Evolutionary conservation across 2,113 vertebrate species (phyloP).

Genomic region (Ammodytes marinus): DNA sequence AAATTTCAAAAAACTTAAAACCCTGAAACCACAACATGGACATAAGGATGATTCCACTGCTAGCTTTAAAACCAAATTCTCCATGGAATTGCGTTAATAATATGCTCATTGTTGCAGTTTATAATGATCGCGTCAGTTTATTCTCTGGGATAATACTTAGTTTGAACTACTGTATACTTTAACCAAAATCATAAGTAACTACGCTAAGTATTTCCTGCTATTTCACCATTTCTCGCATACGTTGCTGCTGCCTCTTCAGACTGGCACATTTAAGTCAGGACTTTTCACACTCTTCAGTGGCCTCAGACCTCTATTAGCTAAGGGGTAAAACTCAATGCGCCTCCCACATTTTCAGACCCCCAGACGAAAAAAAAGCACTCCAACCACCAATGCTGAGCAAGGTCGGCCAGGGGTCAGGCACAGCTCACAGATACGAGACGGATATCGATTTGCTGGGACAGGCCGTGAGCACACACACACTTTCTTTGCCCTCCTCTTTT

Average conservation of each 20-base stretch:
- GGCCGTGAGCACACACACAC: slow-evolving; percentile 45
- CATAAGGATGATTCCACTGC: not conserved
- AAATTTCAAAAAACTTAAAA: slow-evolving; percentile 26
- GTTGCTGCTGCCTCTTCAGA: slow-evolving; percentile 14
- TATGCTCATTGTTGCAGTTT: slow-evolving; percentile 5
- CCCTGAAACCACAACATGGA: slow-evolving; percentile 19
- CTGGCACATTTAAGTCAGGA: slow-evolving; percentile 48
- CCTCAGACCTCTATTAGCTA: slow-evolving; percentile 66
- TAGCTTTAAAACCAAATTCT: not conserved
- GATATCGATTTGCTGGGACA: slow-evolving; percentile 85
- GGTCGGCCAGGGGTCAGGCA: slow-evolving; percentile 79
- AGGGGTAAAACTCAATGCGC: slow-evolving; percentile 69
- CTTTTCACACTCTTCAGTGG: slow-evolving; percentile 52
- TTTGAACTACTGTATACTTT: slow-evolving; percentile 27
- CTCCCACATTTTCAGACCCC: slow-evolving; percentile 70
- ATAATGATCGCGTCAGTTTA: not conserved
- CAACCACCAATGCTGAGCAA: slow-evolving; percentile 71
- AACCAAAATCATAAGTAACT: slow-evolving; percentile 29
- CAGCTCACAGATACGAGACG: slow-evolving; percentile 82
- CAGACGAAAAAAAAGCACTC: slow-evolving; percentile 58
- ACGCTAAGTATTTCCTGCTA: slow-evolving; percentile 36
- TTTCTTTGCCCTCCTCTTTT: slow-evolving; percentile 63
- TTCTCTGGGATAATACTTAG: slow-evolving; percentile 6
- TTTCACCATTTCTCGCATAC: slow-evolving; percentile 21
- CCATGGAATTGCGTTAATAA: not conserved